A percentile compares a stretch with the other conserved stretches of the same genome.
Evolutionary conservation across 2,113 vertebrate genomes (phyloP).

Genomic region (Myrmophylax atrothorax): DNA sequence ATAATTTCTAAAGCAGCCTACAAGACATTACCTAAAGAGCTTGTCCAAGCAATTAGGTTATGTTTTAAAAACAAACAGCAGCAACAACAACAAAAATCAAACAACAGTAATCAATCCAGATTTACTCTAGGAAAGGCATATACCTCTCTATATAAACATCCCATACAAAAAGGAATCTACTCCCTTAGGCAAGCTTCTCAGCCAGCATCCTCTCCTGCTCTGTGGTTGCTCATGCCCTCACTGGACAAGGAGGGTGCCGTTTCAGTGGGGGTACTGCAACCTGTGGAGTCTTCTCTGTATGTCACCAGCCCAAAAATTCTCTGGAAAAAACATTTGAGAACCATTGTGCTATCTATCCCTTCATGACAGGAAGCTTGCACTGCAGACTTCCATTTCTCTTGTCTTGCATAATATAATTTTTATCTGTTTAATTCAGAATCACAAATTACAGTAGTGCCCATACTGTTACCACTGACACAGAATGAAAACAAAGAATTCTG

Average conservation of each 20-base stretch:
- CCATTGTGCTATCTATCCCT: background rate
- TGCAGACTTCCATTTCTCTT: background rate
- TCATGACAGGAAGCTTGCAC: background rate
- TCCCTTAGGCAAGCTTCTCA: background rate
- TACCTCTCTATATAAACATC: background rate
- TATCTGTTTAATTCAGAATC: background rate
- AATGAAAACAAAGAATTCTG: background rate
- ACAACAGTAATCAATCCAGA: background rate
- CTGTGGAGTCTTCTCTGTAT: background rate
- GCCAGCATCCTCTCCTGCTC: background rate
- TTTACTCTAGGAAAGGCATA: background rate
- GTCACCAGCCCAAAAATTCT: background rate
- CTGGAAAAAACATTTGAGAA: background rate
- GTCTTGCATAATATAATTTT: background rate
- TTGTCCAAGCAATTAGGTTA: background rate
- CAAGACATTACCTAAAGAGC: background rate
- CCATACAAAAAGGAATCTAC: background rate
- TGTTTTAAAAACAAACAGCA: background rate
- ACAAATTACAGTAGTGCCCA: background rate
- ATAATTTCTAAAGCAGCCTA: background rate
- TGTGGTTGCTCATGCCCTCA: background rate
- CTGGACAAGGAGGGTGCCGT: background rate
- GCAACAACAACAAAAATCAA: background rate
- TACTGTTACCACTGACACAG: background rate
- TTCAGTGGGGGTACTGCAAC: background rate